Conservation (phyloP, 2,113 vertebrate species). For the Nibea albiflora region DNA sequence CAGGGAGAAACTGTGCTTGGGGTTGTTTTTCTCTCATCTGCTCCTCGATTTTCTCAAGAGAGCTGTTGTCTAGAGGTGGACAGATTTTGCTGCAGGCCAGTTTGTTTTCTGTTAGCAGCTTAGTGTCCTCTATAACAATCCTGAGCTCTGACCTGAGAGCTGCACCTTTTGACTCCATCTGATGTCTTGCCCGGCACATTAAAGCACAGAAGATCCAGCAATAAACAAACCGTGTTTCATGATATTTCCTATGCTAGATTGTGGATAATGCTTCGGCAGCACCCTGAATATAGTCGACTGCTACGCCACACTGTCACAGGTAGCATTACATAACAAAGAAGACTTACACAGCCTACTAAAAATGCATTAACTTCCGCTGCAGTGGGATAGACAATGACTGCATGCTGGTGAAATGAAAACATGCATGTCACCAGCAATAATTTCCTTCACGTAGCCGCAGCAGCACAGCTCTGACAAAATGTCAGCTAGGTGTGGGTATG, state of each 20-base stretch:
- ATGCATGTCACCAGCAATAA: constrained; percentile 20
- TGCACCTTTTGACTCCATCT: constrained; percentile 34
- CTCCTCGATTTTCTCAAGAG: constrained; percentile 72
- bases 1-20: constrained; percentile 69
- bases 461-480: constrained; percentile 35
- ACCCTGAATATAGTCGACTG: not conserved
- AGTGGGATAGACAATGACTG: constrained; percentile 9
- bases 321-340: constrained; percentile 9
- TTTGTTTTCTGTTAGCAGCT: constrained; percentile 60
- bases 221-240: not conserved
- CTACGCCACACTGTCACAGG: not conserved
- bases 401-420: constrained; percentile 32
- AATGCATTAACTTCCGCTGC: constrained; percentile 31
- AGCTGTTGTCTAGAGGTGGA: constrained; percentile 71
- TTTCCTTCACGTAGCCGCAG: constrained; percentile 6
- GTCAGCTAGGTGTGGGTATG: constrained; percentile 32
- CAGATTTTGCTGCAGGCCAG: constrained; percentile 62
- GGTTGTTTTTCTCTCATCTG: constrained; percentile 71
- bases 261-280: not conserved
- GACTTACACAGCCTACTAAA: not conserved
- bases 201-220: not conserved
- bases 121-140: constrained; percentile 43
- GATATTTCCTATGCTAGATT: not conserved
- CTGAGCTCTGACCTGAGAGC: constrained; percentile 33
- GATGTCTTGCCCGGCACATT: constrained; percentile 18